phyloP scores from a whole-genome alignment of 2,113 vertebrate species.

The Eublepharis macularius region DNA sequence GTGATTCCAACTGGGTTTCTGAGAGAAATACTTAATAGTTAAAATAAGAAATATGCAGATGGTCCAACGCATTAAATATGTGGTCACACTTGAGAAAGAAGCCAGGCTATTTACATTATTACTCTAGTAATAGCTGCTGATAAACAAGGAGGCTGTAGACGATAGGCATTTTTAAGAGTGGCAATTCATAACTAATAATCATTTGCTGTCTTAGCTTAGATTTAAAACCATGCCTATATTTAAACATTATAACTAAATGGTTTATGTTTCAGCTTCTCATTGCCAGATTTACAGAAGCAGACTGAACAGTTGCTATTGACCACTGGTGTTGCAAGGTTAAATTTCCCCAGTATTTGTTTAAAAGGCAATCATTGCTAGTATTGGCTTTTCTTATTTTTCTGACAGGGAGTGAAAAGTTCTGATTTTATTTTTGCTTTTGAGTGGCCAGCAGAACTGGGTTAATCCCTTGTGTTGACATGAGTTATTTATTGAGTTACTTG shows the following conservation, averaged over 20 bases:
- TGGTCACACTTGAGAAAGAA: neutral
- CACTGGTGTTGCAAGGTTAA: neutral
- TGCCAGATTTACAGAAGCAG: neutral
- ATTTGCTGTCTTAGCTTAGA: neutral
- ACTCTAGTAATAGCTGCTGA: neutral
- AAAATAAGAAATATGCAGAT: neutral
- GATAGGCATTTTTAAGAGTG: neutral
- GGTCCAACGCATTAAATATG: too few relatives aligned
- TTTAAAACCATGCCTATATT: neutral
- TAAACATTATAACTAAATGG: neutral
- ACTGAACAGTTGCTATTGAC: neutral
- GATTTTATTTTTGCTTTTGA: constrained; percentile 7
- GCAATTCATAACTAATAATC: neutral
- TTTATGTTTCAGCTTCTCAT: neutral
- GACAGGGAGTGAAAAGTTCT: neutral
- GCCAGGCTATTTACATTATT: too few relatives aligned
- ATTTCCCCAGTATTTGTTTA: constrained; percentile 1
- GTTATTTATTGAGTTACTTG: constrained; percentile 15
- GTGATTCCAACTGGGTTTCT: neutral
- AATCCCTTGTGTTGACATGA: neutral
- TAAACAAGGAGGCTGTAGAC: neutral
- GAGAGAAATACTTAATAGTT: neutral
- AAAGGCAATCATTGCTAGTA: neutral
- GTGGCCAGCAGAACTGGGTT: neutral
- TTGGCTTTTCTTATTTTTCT: neutral